Base-by-base conservation (phyloP, 2,113 vertebrate species). In the Ciconia boyciana region DNA sequence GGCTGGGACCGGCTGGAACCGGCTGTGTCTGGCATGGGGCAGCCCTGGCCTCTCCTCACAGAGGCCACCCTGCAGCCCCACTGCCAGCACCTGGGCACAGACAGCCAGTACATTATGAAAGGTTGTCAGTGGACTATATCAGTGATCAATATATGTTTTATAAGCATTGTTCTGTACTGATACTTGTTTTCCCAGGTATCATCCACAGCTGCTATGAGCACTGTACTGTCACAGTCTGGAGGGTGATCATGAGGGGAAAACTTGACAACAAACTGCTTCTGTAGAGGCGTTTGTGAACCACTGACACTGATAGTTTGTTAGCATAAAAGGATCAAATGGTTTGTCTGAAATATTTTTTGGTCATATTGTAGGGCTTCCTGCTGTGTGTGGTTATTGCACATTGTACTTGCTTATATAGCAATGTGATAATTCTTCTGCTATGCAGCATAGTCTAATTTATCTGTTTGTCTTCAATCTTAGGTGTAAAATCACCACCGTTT, bases 11-110 rank as follows among this genome's bases (percentile, higher is more conserved):
- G 31, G 55, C 55, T 58, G 57, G 57, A 5, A n/a, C 57, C 13
- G 5, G 22, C 57, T 58, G 48, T 52, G 51, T 52, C 51, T 5
- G 5, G 51, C 54, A 11, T 7, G 29, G 54, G 54, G 54, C 54
- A 55, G 29, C 17, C 52, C 43, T 29, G 4, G 36, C 29, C 36
- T 18, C 22, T 11, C 22, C 39, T 7, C 25, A 22, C 10, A 36
- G 13, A 36, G 43, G 4, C 72, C 2, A 1, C 11, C 7, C 25
- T 8, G 34, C n/a, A 62, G 44, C 16, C 11, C 5, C 46, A 0
- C 18, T 18, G 46, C 1, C 13, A 3, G 2, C 0, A 0, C 31
- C 24, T 54, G 61, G 31, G 13, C 29, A 28, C 0, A 0, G 21
- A 4, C 16, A 34, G 3, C 4, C 22, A 4, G 6, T 43, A n/a